Evolutionary conservation across 1,140 invertebrate genomes (phyloP).

Genomic region (Drosophila repletoides): DNA sequence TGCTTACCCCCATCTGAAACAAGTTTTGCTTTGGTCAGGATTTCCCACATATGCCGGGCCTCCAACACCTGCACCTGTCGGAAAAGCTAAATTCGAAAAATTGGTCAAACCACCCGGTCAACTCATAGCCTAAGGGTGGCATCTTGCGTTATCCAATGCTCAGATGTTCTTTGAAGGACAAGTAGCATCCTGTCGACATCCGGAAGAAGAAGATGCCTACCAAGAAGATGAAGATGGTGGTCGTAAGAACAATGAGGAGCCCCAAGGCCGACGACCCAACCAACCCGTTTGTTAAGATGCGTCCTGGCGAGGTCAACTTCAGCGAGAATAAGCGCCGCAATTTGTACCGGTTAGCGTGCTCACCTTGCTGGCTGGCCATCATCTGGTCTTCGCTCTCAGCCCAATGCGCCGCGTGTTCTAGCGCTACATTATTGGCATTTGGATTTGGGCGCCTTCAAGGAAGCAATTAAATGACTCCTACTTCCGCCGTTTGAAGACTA

Average conservation of each 20-base stretch:
- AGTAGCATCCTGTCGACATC: slow-evolving; percentile 72
- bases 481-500: slow-evolving; percentile 89
- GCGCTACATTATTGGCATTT: slow-evolving; percentile 97
- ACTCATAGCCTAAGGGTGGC: slow-evolving; percentile 77
- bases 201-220: slow-evolving; percentile 86
- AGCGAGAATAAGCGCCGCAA: slow-evolving; percentile 90
- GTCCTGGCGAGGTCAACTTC: slow-evolving; percentile 87
- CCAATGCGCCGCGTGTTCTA: slow-evolving; percentile 97
- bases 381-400: slow-evolving; percentile 92
- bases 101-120: too few species aligned
- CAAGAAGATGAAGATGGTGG: slow-evolving; percentile 93
- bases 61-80: too few species aligned
- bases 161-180: slow-evolving; percentile 81
- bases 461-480: slow-evolving; percentile 96
- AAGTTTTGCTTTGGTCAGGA: too few species aligned
- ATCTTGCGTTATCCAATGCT: slow-evolving; percentile 80
- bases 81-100: too few species aligned
- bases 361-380: slow-evolving; percentile 96
- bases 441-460: slow-evolving; percentile 90
- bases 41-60: too few species aligned
- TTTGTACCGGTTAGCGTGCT: slow-evolving; percentile 95
- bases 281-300: slow-evolving; percentile 85
- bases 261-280: slow-evolving; percentile 91
- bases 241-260: slow-evolving; percentile 96
- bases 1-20: too few species aligned